Percentiles rank a stretch among this genome's conserved stretches.
These are phyloP conservation scores for Amphipoea lucens DNA, from an alignment of 2,888 invertebrate species.

Conservation along the genomic window DNA sequence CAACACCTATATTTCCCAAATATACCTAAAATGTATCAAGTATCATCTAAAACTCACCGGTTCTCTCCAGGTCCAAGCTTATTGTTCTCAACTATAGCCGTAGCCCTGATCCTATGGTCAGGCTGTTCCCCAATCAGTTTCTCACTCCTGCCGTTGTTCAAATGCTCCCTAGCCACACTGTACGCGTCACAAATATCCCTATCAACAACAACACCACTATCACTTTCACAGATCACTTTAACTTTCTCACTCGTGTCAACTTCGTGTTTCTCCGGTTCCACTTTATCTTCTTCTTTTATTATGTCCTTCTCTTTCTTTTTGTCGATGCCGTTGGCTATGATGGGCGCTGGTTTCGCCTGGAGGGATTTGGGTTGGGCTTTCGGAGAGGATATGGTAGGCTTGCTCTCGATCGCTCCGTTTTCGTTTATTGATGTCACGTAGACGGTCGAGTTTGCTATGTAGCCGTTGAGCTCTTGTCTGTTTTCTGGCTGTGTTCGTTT, in stretches of 20 bases:
- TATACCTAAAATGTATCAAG: background rate
- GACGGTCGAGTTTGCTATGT: conserved; percentile 95
- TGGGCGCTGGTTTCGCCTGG: conserved; percentile 86
- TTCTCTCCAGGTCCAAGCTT: conserved; percentile 90
- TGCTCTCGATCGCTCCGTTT: conserved; percentile 87
- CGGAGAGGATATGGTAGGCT: conserved; percentile 87
- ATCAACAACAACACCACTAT: conserved; percentile 79
- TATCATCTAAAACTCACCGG: conserved; percentile 84
- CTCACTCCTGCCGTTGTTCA: conserved; percentile 93
- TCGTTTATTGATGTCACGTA: conserved; percentile 94
- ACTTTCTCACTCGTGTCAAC: conserved; percentile 86
- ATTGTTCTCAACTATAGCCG: conserved; percentile 91
- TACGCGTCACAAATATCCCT: conserved; percentile 87
- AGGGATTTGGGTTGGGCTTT: conserved; percentile 86
- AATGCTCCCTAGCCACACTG: conserved; percentile 85
- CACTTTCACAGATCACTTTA: conserved; percentile 75
- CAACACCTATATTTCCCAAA: background rate
- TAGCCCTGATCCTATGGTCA: conserved; percentile 91
- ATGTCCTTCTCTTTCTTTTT: conserved; percentile 74
- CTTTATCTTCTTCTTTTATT: conserved; percentile 76
- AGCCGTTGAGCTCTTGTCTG: conserved; percentile 93
- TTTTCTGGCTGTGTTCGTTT: conserved; percentile 88
- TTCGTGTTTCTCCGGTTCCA: conserved; percentile 84
- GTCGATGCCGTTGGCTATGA: conserved; percentile 85
- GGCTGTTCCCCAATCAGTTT: conserved; percentile 92